These are phyloP conservation scores for Gila robusta DNA, from an alignment of 2,797 vertebrate species.

Conservation along the genomic window DNA sequence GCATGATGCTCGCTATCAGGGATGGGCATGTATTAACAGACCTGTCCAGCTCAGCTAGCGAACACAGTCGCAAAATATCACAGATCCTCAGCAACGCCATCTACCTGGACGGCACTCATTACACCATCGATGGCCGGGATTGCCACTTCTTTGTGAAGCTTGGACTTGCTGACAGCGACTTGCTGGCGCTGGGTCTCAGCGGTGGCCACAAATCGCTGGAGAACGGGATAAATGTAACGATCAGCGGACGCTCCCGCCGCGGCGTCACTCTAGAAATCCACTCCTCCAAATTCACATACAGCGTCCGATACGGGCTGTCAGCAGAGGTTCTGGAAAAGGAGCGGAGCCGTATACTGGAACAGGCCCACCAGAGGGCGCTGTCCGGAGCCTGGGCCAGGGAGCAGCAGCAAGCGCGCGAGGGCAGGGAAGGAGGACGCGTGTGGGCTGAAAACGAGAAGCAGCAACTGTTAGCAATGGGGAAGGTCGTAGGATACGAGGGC, in stretches of 20 bases:
- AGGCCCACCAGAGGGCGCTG: constrained; percentile 87
- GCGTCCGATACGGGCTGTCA: constrained; percentile 85
- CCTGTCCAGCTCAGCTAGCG: constrained; percentile 82
- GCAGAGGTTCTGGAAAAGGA: constrained; percentile 86
- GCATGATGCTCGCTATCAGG: constrained; percentile 88
- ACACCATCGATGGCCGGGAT: constrained; percentile 87
- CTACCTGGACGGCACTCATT: constrained; percentile 88
- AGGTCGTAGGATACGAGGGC: constrained; percentile 88
- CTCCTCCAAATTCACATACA: constrained; percentile 80
- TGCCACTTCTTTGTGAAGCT: constrained; percentile 90
- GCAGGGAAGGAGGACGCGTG: constrained; percentile 83
- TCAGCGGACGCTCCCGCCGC: constrained; percentile 86
- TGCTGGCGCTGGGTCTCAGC: constrained; percentile 84
- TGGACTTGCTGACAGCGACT: constrained; percentile 83
- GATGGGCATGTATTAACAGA: constrained; percentile 85
- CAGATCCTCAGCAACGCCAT: constrained; percentile 85
- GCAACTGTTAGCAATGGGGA: constrained; percentile 86
- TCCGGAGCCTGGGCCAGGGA: constrained; percentile 85
- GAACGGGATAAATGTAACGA: constrained; percentile 84
- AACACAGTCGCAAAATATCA: constrained; percentile 88
- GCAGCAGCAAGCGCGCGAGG: constrained; percentile 84
- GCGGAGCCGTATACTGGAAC: constrained; percentile 84
- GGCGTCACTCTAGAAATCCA: constrained; percentile 88
- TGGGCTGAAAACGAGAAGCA: constrained; percentile 91
- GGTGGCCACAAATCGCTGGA: constrained; percentile 86